These are phyloP conservation scores for Paratrypauchen microcephalus DNA, from an alignment of 2,797 vertebrate species.

Conservation along the genomic window DNA sequence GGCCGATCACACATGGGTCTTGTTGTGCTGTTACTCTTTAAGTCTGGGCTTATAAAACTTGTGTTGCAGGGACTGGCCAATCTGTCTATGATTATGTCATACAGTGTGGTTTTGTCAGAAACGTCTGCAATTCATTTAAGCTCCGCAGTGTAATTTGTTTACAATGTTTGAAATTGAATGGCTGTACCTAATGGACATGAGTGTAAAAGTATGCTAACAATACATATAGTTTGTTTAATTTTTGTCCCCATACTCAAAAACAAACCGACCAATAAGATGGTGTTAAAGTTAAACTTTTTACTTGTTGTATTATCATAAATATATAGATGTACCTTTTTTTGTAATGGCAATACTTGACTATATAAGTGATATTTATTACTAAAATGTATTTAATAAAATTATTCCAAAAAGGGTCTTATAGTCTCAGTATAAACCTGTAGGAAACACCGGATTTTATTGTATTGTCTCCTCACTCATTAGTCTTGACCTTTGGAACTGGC, in stretches of 20 bases:
- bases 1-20: background rate
- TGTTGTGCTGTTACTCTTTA: background rate
- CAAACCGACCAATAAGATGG: no score
- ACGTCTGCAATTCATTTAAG: conserved; percentile 55
- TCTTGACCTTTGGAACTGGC: background rate
- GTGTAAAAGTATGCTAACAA: background rate
- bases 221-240: background rate
- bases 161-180: conserved; percentile 1
- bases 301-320: no score
- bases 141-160: conserved; percentile 21
- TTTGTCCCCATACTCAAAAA: no score
- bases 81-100: conserved; percentile 59
- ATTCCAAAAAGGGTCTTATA: no score
- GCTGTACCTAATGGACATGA: background rate
- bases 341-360: no score
- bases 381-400: no score
- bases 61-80: conserved; percentile 44
- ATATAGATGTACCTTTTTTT: no score
- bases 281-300: no score
- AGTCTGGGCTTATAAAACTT: conserved; percentile 4
- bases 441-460: background rate
- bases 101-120: conserved; percentile 58
- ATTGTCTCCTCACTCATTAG: conserved; percentile 9
- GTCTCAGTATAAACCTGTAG: no score
- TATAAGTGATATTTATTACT: no score